Conservation (phyloP, 2,113 vertebrate genomes). For the Capreolus pygargus region DNA sequence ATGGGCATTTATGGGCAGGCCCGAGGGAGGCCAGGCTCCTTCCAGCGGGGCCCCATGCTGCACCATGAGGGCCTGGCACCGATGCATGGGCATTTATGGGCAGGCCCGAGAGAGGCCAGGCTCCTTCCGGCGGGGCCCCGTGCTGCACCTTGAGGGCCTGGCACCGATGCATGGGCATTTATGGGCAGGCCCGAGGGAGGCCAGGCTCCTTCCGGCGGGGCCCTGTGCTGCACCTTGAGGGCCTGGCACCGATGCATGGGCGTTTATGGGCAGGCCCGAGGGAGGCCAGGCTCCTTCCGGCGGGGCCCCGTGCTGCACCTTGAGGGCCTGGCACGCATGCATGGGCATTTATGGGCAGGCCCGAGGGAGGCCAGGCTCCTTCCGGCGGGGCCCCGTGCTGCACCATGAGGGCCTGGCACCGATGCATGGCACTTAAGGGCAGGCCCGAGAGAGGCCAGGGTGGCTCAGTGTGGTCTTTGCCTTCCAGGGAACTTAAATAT, state of each 20-base stretch:
- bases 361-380: not conserved
- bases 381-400: too few relatives aligned
- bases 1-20: not conserved
- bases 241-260: not conserved
- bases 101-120: too few relatives aligned
- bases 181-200: too few relatives aligned
- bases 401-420: too few relatives aligned
- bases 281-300: rapidly evolving
- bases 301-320: rapidly evolving
- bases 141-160: too few relatives aligned
- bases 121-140: too few relatives aligned
- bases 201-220: rapidly evolving
- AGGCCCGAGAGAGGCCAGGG: not conserved
- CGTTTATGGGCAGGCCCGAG: not conserved
- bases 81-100: too few relatives aligned
- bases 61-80: too few relatives aligned
- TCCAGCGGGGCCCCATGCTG: too few relatives aligned
- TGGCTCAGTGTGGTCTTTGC: not conserved
- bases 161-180: too few relatives aligned
- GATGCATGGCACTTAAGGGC: too few relatives aligned
- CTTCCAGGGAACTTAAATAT: not conserved
- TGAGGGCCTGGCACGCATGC: not conserved
- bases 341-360: not conserved
- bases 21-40: not conserved
- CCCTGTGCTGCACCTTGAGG: rapidly evolving